Evolutionary conservation across 2,113 vertebrate genomes (phyloP).

Genomic region (Condylura cristata): DNA sequence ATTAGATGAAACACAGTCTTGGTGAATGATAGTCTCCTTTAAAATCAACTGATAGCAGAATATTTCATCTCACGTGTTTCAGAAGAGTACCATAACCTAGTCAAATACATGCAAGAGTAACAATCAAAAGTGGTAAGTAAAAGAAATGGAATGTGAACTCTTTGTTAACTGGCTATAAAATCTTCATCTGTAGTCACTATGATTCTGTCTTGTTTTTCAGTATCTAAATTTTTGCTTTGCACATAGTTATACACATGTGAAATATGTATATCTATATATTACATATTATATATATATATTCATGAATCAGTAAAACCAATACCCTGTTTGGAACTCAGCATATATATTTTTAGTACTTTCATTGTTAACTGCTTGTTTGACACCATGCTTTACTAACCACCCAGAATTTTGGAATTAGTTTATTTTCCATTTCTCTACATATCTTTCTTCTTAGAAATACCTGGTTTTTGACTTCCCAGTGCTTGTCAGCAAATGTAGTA

Average conservation of each 20-base stretch:
- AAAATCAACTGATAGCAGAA: background rate
- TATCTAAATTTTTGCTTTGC: background rate
- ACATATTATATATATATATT: background rate
- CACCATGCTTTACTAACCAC: background rate
- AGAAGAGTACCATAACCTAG: background rate
- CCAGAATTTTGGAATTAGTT: background rate
- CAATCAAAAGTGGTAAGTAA: background rate
- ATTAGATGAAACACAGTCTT: background rate
- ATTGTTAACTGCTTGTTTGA: background rate
- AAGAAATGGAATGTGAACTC: background rate
- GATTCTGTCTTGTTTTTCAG: background rate
- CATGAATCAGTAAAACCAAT: background rate
- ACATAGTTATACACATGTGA: background rate
- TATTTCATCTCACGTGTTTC: background rate
- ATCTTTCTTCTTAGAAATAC: conserved; percentile 11
- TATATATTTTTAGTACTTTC: background rate
- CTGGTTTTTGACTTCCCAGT: background rate
- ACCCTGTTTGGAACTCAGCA: background rate
- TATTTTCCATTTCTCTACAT: background rate
- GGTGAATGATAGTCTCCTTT: background rate
- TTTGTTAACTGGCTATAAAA: background rate
- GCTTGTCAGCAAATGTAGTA: background rate
- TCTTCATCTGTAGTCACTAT: background rate
- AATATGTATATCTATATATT: background rate
- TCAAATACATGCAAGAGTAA: background rate